Base-by-base conservation (phyloP, 2,888 invertebrate species). In the Tetranychus truncatus region DNA sequence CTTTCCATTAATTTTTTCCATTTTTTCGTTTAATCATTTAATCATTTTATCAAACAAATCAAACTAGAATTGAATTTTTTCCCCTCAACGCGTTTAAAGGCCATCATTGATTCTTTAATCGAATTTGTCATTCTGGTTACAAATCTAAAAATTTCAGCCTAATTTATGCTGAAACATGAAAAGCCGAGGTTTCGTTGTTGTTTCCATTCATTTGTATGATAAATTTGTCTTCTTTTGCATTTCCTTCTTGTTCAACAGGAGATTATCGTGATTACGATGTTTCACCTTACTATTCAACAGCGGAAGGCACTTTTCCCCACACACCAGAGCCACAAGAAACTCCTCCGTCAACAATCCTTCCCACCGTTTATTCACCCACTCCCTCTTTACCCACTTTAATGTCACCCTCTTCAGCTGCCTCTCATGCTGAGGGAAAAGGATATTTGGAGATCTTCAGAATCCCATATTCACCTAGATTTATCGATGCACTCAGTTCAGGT, bases 281-380 rank as follows among this genome's bases (percentile, higher is more conserved):
- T 9, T 79, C 80, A 34, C 80, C 80, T 15, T 80, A 79, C 75
- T 80, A 79, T 75, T 80, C 80, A 21, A 78, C 78, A 69, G 79
- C 77, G 65, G 75, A 74, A 67, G 73, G 74, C 45, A 74, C 77
- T 20, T 75, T 77, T 11, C 76, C 77, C 45, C 77, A 75, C n/a
- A 76, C 77, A 46, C 76, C 77, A 11, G 76, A 76, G 73, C 74
- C 74, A 18, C 78, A 78, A 71, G 78, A 75, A 34, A 69, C 74
- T 9, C 74, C 77, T 7, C 67, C 73, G 8, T 76, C 77, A 20
- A 74, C 74, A 15, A 75, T 75, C 18, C 69, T 77, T 45, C 77
- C 77, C 6, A 76, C 76, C 15, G 75, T 77, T 44, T 77, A 75
- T 65, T 77, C 76, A 11, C 76, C 75, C n/a, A 77, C 77, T 6